Evolutionary conservation across 2,888 invertebrate genomes (phyloP).

Genomic region (Euzetes globulus): DNA sequence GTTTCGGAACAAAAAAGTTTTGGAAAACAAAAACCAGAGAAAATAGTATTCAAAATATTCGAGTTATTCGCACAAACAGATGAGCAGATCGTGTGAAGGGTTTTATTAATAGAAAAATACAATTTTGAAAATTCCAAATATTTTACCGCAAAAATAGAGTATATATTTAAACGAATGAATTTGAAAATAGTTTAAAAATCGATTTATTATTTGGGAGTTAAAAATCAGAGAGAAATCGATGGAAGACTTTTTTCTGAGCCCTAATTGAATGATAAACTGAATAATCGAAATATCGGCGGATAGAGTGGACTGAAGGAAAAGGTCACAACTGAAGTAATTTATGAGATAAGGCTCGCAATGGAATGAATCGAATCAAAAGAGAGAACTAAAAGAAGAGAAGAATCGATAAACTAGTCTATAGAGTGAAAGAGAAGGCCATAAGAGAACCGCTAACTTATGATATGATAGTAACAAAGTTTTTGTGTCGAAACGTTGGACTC

Average conservation of each 20-base stretch:
- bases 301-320: slow-evolving; percentile 6
- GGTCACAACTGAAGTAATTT: slow-evolving; percentile 19
- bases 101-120: too few relatives aligned
- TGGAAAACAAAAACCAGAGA: too few relatives aligned
- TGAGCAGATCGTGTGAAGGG: too few relatives aligned
- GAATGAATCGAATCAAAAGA: not conserved
- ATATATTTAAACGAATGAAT: not conserved
- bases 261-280: slow-evolving; percentile 21
- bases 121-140: too few relatives aligned
- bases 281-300: slow-evolving; percentile 12
- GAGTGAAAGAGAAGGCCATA: not conserved
- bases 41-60: too few relatives aligned
- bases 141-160: not conserved
- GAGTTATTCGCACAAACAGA: too few relatives aligned
- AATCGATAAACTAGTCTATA: slow-evolving; percentile 6
- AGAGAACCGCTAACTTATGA: slow-evolving; percentile 27
- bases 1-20: too few relatives aligned
- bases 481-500: slow-evolving; percentile 22
- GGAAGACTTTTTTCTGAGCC: not conserved
- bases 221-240: not conserved
- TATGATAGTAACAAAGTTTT: slow-evolving; percentile 29
- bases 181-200: not conserved
- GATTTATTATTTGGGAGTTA: not conserved
- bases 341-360: slow-evolving; percentile 18
- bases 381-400: not conserved